Evolutionary conservation across 2,113 vertebrate species (phyloP).

Genomic region (Marmota flaviventris): DNA sequence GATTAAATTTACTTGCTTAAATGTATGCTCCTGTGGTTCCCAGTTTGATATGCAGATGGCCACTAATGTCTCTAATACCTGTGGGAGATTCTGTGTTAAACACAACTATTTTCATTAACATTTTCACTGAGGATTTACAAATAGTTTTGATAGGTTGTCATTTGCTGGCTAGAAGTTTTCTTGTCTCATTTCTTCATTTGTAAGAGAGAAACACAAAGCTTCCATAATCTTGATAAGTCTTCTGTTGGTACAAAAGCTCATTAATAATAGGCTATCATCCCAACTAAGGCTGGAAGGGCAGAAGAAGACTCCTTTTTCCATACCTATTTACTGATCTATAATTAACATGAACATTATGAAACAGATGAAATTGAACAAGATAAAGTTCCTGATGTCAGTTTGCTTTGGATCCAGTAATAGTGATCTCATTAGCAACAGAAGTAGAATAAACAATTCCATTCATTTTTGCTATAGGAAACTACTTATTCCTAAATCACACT

Average conservation of each 20-base stretch:
- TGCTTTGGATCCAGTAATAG: not conserved
- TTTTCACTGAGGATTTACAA: slow-evolving; percentile 12
- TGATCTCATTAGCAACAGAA: not conserved
- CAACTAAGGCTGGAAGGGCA: slow-evolving; percentile 36
- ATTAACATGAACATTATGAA: not conserved
- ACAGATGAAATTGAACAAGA: not conserved
- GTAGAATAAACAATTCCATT: not conserved
- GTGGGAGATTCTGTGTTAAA: not conserved
- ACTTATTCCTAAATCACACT: not conserved
- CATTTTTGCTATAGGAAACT: not conserved
- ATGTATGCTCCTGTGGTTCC: fast-evolving
- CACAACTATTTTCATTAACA: not conserved
- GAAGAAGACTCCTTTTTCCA: not conserved
- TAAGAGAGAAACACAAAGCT: slow-evolving; percentile 50
- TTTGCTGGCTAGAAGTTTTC: not conserved
- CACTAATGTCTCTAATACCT: not conserved
- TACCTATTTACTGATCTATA: not conserved
- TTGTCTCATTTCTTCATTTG: slow-evolving; percentile 14
- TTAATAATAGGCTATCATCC: not conserved
- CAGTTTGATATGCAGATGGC: not conserved
- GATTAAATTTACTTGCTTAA: not conserved
- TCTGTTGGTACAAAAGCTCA: not conserved
- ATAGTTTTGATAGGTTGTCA: slow-evolving; percentile 43
- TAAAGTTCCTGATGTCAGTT: not conserved
- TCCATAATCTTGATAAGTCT: slow-evolving; percentile 47